phyloP scores from a whole-genome alignment of 2,113 vertebrate genomes.

The Illadopsis cleaveri region DNA sequence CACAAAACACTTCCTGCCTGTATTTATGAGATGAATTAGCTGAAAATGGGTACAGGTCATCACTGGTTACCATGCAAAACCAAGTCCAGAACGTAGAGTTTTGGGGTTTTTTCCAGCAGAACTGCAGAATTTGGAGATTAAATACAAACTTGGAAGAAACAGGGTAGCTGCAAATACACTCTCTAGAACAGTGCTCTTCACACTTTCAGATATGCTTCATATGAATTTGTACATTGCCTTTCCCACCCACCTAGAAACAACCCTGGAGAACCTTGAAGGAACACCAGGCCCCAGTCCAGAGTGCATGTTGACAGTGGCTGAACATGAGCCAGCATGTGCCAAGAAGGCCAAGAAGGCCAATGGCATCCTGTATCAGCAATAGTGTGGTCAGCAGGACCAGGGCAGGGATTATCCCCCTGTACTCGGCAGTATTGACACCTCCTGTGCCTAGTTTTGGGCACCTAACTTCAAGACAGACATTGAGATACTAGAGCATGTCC shows the following conservation, averaged over 20 bases:
- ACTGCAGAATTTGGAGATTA: neutral
- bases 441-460: neutral
- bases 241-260: neutral
- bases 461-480: neutral
- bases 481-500: neutral
- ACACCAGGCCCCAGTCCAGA: neutral
- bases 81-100: neutral
- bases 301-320: neutral
- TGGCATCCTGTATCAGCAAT: rapidly evolving
- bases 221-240: neutral
- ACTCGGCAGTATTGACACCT: neutral
- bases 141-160: neutral
- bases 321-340: neutral
- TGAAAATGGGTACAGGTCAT: neutral
- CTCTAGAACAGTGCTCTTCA: neutral
- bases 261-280: neutral
- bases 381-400: neutral
- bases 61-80: neutral
- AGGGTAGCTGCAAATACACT: neutral
- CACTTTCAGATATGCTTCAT: neutral
- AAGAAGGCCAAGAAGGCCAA: neutral
- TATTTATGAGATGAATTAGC: neutral
- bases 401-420: neutral
- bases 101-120: neutral
- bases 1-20: neutral